Percentiles rank a stretch among this genome's conserved stretches.
These are phyloP conservation scores for Tyrophagus putrescentiae DNA, from an alignment of 1,140 invertebrate genomes.

Conservation along the genomic window DNA sequence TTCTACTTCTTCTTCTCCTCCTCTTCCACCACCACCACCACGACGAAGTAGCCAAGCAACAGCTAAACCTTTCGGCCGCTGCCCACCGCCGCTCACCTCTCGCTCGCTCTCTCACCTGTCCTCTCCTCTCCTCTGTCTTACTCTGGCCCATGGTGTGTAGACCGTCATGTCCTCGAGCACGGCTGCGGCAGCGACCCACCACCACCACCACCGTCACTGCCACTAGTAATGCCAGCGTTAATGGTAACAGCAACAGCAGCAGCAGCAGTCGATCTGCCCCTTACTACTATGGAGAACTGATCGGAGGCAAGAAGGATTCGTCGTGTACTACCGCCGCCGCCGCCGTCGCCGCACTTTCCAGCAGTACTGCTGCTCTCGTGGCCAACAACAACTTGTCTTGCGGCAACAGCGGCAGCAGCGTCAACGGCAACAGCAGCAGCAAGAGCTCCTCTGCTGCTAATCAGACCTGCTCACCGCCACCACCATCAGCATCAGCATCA, in stretches of 20 bases:
- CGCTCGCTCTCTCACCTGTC: no score
- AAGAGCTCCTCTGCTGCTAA: neutral
- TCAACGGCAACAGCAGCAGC: neutral
- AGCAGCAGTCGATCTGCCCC: no score
- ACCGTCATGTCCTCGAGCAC: no score
- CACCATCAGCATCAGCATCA: neutral
- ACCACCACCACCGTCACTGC: neutral
- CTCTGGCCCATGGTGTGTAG: no score
- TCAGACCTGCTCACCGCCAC: neutral
- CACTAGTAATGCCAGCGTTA: neutral
- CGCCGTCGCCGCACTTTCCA: neutral
- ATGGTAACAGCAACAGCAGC: neutral
- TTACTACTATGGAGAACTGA: conserved; percentile 20
- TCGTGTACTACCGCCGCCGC: neutral
- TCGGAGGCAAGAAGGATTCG: conserved; percentile 17
- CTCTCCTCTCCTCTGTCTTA: no score
- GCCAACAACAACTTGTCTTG: neutral
- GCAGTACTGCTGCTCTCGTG: neutral
- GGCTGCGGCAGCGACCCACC: no score
- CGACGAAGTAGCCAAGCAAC: no score
- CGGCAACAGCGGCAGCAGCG: neutral
- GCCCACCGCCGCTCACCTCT: no score
- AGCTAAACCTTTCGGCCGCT: no score
- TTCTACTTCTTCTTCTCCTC: no score
- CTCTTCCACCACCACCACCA: no score